Percentiles rank a stretch among this genome's conserved stretches.
These are phyloP conservation scores for Hypercompe scribonia DNA, from an alignment of 2,888 invertebrate genomes.

Conservation along the genomic window DNA sequence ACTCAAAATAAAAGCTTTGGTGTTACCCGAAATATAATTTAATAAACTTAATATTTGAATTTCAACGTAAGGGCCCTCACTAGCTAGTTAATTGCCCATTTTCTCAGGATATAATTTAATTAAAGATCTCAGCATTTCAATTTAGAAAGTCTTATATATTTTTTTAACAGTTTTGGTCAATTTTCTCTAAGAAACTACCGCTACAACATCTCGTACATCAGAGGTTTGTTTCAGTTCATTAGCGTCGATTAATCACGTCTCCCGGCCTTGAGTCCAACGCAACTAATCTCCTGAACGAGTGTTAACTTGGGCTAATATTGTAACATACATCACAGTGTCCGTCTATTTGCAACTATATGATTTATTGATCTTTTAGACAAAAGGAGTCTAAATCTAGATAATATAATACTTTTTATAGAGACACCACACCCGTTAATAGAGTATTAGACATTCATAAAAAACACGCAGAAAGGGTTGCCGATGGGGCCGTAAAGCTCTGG, in stretches of 20 bases:
- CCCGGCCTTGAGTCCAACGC: conserved; percentile 51
- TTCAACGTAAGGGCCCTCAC: neutral
- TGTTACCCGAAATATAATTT: neutral
- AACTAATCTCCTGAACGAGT: conserved; percentile 59
- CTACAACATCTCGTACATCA: conserved; percentile 29
- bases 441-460: neutral
- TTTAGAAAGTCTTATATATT: neutral
- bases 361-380: conserved; percentile 32
- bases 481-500: too few relatives aligned
- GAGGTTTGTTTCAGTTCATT: conserved; percentile 60
- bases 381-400: neutral
- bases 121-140: neutral
- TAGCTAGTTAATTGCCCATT: neutral
- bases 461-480: too few relatives aligned
- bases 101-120: neutral
- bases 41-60: neutral
- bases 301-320: conserved; percentile 58
- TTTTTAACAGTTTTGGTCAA: neutral
- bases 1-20: too few relatives aligned
- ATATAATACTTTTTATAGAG: neutral
- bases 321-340: conserved; percentile 47
- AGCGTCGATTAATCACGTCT: conserved; percentile 61
- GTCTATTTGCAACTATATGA: conserved; percentile 41
- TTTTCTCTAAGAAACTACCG: conserved; percentile 3
- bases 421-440: neutral